Conservation (phyloP, 2,113 vertebrate genomes). For the Platysteira castanea region DNA sequence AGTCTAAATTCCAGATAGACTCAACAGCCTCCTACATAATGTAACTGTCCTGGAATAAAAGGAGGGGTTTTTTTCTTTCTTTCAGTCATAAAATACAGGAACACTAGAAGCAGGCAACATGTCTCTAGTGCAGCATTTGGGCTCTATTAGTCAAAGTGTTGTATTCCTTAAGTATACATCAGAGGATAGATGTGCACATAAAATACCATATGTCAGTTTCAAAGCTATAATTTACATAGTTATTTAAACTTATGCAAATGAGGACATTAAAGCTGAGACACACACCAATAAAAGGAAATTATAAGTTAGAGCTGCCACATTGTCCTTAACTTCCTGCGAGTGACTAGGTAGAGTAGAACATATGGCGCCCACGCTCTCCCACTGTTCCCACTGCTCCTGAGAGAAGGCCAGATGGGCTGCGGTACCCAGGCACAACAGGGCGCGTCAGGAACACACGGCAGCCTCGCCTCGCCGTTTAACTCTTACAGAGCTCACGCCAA, state of each 20-base stretch:
- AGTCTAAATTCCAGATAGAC: conserved; percentile 24
- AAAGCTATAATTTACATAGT: conserved; percentile 63
- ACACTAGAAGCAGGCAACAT: not conserved
- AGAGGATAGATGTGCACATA: conserved; percentile 46
- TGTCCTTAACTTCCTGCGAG: conserved; percentile 33
- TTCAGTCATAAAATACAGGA: conserved; percentile 28
- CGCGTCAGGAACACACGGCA: not conserved
- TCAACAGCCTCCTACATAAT: conserved; percentile 32
- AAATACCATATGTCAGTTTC: conserved; percentile 57
- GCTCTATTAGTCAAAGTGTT: conserved; percentile 52
- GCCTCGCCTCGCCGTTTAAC: not conserved
- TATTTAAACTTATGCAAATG: conserved; percentile 73
- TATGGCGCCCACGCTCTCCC: conserved; percentile 12
- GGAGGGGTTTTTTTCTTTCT: not conserved
- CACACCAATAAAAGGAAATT: conserved; percentile 67
- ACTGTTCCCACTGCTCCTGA: conserved; percentile 23
- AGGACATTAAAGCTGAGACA: conserved; percentile 56
- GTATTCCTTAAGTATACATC: conserved; percentile 57
- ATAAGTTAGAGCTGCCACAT: conserved; percentile 58
- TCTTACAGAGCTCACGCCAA: not conserved
- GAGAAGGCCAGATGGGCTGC: conserved; percentile 40
- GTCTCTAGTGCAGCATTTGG: conserved; percentile 53
- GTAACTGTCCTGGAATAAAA: conserved; percentile 38
- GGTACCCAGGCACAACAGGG: conserved; percentile 32
- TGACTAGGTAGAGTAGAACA: conserved; percentile 36